Base-by-base conservation (phyloP, 2,888 invertebrate species). In the Drosophila nr. medialis region DNA sequence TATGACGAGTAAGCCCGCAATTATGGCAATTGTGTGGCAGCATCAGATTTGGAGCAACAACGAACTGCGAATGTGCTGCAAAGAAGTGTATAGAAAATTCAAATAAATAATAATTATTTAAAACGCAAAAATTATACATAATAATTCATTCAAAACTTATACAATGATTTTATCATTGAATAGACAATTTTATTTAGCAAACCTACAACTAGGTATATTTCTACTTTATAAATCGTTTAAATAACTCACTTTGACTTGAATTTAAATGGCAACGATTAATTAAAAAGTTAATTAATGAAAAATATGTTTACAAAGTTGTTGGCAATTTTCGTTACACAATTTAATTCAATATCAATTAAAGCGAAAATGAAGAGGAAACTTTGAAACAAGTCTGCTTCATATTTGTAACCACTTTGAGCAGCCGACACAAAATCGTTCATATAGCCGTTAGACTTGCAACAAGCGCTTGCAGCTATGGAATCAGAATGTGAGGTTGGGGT, bases 1-100 rank as follows among this genome's bases (percentile, higher is more conserved):
- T 50, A 72, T 75, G 74, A 72, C 70, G 64, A 73, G 76, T 80
- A 80, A 78, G 78, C 77, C 48, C 49, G 74, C 66, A 79, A 80
- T 78, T 78, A 78, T 64, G 50, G 59, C 79, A 74, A 77, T 74
- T 77, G 66, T 62, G 54, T 51, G 21, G 58, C 38, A 32, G 38
- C 18, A 21, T 36, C 51, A 40, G 24, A 49, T 18, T 27, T 30
- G 40, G 13, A 29, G 6, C 0, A 15, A 24, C 10, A 36, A 38
- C 75, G 77, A 79, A 45, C 45, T 4, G 0, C 1, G 8, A 62
- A 64, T 75, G 55, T 72, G 54, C 75, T 77, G 0, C 2, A 13
- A 29, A 40, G 24, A 4, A 11, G 27, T 8, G 4, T 21, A 18
- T n/a, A 0, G 6, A 5, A 40, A 32, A 2, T 18, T 24, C 2